These are phyloP conservation scores for Ectemnius cavifrons DNA, from an alignment of 2,888 invertebrate species.

Conservation along the genomic window DNA sequence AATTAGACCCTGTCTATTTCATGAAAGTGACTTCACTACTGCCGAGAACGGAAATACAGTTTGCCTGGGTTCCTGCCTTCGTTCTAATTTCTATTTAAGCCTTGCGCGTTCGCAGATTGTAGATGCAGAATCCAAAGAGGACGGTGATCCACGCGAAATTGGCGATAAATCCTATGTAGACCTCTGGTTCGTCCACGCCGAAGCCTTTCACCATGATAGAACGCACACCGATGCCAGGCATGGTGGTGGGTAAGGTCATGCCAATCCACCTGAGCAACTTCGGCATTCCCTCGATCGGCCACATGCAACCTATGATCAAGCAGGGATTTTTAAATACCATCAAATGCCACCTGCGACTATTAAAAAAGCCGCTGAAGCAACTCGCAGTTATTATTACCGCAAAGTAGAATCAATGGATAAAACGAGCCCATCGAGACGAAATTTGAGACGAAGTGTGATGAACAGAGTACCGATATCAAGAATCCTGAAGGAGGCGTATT, in stretches of 20 bases:
- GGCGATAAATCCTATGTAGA: slow-evolving; percentile 87
- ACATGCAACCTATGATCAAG: slow-evolving; percentile 80
- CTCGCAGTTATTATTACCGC: slow-evolving; percentile 82
- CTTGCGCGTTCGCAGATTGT: slow-evolving; percentile 78
- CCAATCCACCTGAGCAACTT: slow-evolving; percentile 82
- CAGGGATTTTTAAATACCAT: slow-evolving; percentile 9
- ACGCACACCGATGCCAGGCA: slow-evolving; percentile 87
- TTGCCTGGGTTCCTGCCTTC: background rate
- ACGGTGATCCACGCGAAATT: slow-evolving; percentile 83
- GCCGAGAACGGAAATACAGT: slow-evolving; percentile 3
- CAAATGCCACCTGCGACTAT: background rate
- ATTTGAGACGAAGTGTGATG: slow-evolving; percentile 89
- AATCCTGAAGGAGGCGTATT: slow-evolving; percentile 80
- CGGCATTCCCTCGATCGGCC: slow-evolving; percentile 87
- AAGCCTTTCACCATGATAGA: slow-evolving; percentile 88
- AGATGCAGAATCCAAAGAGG: slow-evolving; percentile 81
- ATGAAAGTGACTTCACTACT: slow-evolving; percentile 20
- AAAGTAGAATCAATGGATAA: slow-evolving; percentile 92
- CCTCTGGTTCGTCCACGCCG: slow-evolving; percentile 83
- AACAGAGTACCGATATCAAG: slow-evolving; percentile 88
- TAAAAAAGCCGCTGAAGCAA: background rate
- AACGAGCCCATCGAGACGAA: slow-evolving; percentile 93
- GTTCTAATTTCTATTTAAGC: slow-evolving; percentile 23
- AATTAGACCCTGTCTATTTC: slow-evolving; percentile 27
- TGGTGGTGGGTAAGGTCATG: slow-evolving; percentile 87